Percentiles rank a stretch among this genome's conserved stretches.
These are phyloP conservation scores for Criorhina ranunculi DNA, from an alignment of 2,888 invertebrate species.

Conservation along the genomic window DNA sequence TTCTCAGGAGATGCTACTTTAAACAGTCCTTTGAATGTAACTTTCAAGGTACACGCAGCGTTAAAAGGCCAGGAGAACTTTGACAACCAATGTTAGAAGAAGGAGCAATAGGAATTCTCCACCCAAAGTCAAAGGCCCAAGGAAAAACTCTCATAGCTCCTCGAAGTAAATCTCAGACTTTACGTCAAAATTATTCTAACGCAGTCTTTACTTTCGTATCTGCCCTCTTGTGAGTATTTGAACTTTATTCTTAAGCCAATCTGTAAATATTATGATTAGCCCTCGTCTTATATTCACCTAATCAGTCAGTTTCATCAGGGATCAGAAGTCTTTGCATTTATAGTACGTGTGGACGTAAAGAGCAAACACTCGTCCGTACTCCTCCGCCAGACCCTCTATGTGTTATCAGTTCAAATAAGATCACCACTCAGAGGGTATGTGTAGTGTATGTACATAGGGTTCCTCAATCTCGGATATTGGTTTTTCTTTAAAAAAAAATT, in stretches of 20 bases:
- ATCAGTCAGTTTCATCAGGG: conserved; percentile 70
- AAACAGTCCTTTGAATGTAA: no score
- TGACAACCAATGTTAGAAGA: no score
- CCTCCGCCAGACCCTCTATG: conserved; percentile 39
- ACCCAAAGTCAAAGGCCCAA: no score
- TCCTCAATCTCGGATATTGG: conserved; percentile 45
- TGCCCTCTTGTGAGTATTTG: conserved; percentile 43
- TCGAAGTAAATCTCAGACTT: background rate
- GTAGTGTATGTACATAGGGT: conserved; percentile 21
- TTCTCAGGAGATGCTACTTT: no score
- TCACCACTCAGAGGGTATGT: conserved; percentile 39
- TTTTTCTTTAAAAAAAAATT: conserved; percentile 47
- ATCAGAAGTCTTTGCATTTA: conserved; percentile 68
- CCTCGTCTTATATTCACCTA: conserved; percentile 44
- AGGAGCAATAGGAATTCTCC: no score
- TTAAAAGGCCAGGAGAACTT: background rate
- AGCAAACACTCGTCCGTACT: conserved; percentile 22
- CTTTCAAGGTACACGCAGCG: conserved; percentile 1
- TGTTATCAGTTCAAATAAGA: conserved; percentile 68
- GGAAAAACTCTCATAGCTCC: no score
- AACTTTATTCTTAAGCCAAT: conserved; percentile 46
- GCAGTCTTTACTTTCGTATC: conserved; percentile 19
- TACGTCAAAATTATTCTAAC: background rate
- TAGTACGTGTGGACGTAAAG: conserved; percentile 25
- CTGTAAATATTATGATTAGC: conserved; percentile 65